A percentile compares a stretch with the other conserved stretches of the same genome.
phyloP scores from a whole-genome alignment of 2,888 invertebrate species.

The Anoplius nigerrimus region DNA sequence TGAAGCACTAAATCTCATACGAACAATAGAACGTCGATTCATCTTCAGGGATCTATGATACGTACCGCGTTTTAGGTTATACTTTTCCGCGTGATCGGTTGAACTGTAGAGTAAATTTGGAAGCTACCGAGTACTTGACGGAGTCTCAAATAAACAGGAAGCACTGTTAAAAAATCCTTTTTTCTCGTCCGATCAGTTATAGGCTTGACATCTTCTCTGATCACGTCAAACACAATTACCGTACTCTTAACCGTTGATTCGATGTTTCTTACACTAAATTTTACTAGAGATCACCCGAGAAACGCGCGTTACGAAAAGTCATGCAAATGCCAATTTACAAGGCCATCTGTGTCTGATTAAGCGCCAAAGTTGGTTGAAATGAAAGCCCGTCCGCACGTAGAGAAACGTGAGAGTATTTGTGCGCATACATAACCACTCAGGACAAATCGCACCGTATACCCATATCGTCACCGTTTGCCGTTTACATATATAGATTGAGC shows the following conservation, averaged over 20 bases:
- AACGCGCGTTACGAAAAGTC: slow-evolving; percentile 18
- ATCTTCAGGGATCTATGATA: neutral
- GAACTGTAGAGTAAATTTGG: slow-evolving; percentile 19
- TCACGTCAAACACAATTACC: slow-evolving; percentile 13
- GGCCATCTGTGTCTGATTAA: slow-evolving; percentile 49
- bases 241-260: slow-evolving; percentile 11
- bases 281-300: slow-evolving; percentile 13
- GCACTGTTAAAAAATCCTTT: slow-evolving; percentile 24
- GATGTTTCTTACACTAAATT: slow-evolving; percentile 36
- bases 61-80: slow-evolving; percentile 42
- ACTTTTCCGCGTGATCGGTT: slow-evolving; percentile 20
- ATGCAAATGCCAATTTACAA: slow-evolving; percentile 42
- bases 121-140: slow-evolving; percentile 22
- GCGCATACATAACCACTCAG: slow-evolving; percentile 5
- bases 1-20: slow-evolving; percentile 20
- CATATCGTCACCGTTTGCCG: slow-evolving; percentile 2
- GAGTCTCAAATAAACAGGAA: slow-evolving; percentile 31
- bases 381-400: slow-evolving; percentile 41
- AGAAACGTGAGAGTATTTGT: slow-evolving; percentile 1
- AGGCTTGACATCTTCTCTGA: slow-evolving; percentile 34
- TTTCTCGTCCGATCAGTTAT: slow-evolving; percentile 25
- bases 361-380: slow-evolving; percentile 44
- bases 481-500: slow-evolving; percentile 9
- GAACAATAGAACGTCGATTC: too few species aligned
- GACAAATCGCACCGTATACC: neutral